Evolutionary conservation across 1,140 invertebrate genomes (phyloP), one percentile per base, ranked within the genome.

Genomic region (Lordiphosa stackelbergi): DNA sequence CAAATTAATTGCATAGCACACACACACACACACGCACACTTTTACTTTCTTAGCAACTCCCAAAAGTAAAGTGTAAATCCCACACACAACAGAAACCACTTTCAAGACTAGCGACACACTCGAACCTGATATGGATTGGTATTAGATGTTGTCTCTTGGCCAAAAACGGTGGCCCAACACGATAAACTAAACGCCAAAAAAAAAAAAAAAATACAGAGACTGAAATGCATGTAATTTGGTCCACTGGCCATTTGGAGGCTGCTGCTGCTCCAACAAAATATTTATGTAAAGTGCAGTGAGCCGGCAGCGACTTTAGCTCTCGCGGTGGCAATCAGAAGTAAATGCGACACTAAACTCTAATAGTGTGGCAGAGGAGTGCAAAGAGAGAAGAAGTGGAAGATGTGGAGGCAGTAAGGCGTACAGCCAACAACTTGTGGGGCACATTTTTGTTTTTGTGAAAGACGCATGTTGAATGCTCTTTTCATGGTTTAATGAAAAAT

Each of bases 151-250:
- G 53, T 62, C 62, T 62, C 62, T 41, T 31, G 64, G 41, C 53
- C 54, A 28, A 53, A 73, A 68, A 74, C 71, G 54, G 71, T 73
- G 71, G 71, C 71, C 52, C 66, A 51, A 51, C 56, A 53, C 71
- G 71, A 74, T 74, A 73, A 74, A 74, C 71, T 56, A 74, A 74
- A 74, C 71, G 53, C 71, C 71, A 63, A 66, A 73, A 73, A 52
- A 41, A 8, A 31, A 31, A 31, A 31, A 31, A 31, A 31, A 48
- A 53, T 52, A 46, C 54, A 11, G 7, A 16, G 34, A 11, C 34
- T 37, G 43, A 64, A 68, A 64, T 59, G 51, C 71, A 69, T 74
- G 71, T 74, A 74, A 74, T 74, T 74, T 74, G 65, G 42, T 54
- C 53, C 55, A 43, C 48, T 48, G 53, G 40, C 48, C 40, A 43